These are phyloP conservation scores for Brachystomella parvula DNA, from an alignment of 1,140 invertebrate genomes.

Conservation along the genomic window DNA sequence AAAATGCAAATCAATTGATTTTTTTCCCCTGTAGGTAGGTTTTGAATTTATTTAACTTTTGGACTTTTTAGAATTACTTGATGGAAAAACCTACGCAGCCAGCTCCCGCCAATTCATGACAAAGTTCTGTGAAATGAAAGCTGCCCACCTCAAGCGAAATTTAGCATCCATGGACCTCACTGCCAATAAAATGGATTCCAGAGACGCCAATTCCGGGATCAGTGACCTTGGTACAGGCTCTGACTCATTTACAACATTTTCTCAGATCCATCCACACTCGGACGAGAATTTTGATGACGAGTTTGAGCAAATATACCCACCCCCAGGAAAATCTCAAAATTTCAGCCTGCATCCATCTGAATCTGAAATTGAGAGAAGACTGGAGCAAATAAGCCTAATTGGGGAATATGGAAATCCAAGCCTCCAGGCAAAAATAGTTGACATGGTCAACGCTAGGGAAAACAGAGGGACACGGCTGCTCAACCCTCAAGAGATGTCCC, in stretches of 20 bases:
- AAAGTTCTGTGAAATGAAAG: conserved; percentile 25
- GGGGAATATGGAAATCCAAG: not conserved
- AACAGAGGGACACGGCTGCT: not conserved
- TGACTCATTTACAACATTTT: too few relatives aligned
- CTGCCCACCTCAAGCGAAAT: conserved; percentile 6
- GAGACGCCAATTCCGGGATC: not conserved
- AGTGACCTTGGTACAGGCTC: too few relatives aligned
- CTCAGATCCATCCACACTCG: too few relatives aligned
- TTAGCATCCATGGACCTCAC: conserved; percentile 1
- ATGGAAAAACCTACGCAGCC: conserved; percentile 28
- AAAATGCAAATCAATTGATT: not conserved
- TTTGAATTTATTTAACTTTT: too few relatives aligned
- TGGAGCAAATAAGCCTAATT: not conserved
- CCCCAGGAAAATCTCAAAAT: too few relatives aligned
- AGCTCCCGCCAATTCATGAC: conserved; percentile 24
- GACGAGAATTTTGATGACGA: too few relatives aligned
- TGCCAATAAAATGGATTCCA: not conserved
- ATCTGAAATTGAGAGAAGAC: not conserved
- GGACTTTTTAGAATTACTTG: conserved; percentile 29
- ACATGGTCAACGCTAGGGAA: too few relatives aligned
- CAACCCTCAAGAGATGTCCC: not conserved
- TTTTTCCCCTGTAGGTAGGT: too few relatives aligned
- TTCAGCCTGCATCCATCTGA: not conserved
- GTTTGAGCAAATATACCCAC: not conserved
- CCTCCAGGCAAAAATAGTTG: not conserved